A percentile compares a stretch with the other conserved stretches of the same genome.
Conservation (phyloP, 2,113 vertebrate species). For the Lutjanus erythropterus region DNA sequence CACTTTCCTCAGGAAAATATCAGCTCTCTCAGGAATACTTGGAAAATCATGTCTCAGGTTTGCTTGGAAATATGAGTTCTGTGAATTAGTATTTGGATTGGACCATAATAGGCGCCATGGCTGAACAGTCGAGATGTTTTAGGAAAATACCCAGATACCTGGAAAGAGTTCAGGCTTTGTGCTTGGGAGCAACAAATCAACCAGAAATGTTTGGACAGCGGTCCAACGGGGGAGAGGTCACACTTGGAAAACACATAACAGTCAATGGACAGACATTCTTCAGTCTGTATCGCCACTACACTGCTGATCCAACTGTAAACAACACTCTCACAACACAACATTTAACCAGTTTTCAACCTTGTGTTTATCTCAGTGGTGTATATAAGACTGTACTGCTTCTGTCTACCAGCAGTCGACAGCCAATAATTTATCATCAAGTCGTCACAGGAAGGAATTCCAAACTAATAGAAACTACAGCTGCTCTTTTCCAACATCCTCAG, state of each 20-base stretch:
- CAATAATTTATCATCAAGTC: background rate
- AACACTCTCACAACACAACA: background rate
- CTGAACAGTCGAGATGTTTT: conserved; percentile 2
- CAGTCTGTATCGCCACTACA: background rate
- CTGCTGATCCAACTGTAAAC: conserved; percentile 9
- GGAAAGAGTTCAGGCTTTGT: conserved; percentile 28
- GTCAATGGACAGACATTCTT: conserved; percentile 10
- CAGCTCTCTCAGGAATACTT: background rate
- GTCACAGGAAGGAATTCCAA: conserved; percentile 5
- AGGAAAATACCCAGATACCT: conserved; percentile 29
- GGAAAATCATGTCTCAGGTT: conserved; percentile 6
- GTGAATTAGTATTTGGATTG: background rate
- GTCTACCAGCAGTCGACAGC: background rate
- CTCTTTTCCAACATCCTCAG: background rate
- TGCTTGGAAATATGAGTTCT: background rate
- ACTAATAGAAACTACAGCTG: conserved; percentile 17
- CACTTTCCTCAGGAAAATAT: background rate
- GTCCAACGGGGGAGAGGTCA: conserved; percentile 21
- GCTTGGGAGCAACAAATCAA: conserved; percentile 41
- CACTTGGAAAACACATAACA: conserved; percentile 17
- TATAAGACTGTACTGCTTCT: background rate
- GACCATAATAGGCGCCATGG: background rate
- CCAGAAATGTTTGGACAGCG: conserved; percentile 50
- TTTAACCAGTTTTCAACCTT: background rate
- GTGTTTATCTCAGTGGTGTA: background rate